phyloP scores from a whole-genome alignment of 2,113 vertebrate genomes.

The Gobius niger region DNA sequence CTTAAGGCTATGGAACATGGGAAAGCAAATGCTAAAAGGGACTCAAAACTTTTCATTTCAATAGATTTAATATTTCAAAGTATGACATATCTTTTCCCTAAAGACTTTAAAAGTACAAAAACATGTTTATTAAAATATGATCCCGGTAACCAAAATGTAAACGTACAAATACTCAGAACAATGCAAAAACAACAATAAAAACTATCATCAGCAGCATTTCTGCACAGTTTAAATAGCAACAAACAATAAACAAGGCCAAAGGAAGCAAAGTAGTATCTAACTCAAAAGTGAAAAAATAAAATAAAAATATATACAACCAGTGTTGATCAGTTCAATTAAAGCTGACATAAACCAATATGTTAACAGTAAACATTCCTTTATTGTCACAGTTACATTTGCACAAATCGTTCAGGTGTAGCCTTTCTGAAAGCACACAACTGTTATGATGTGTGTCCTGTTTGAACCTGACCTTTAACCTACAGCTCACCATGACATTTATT shows the following conservation, averaged over 20 bases:
- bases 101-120: constrained; percentile 55
- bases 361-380: constrained; percentile 10
- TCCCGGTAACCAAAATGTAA: constrained; percentile 32
- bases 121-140: constrained; percentile 47
- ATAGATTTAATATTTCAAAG: constrained; percentile 66
- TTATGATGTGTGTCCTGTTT: not conserved
- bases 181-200: not conserved
- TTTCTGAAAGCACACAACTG: not conserved
- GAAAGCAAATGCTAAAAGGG: not conserved
- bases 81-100: constrained; percentile 48
- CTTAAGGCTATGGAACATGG: not conserved
- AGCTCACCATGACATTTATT: not conserved
- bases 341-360: constrained; percentile 7
- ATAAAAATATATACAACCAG: constrained; percentile 19
- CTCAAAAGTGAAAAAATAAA: not conserved
- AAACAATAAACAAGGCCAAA: constrained; percentile 17
- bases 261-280: constrained; percentile 8
- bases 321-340: constrained; percentile 10
- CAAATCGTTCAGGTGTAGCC: constrained; percentile 17
- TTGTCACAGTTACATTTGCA: constrained; percentile 21
- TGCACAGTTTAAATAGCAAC: constrained; percentile 4
- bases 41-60: constrained; percentile 35
- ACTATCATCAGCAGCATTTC: not conserved
- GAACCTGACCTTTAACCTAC: not conserved
- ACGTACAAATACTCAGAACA: constrained; percentile 42